Evolutionary conservation across 2,888 invertebrate genomes (phyloP), one percentile per base, ranked within the genome.

Genomic region (Plebejus anna): DNA sequence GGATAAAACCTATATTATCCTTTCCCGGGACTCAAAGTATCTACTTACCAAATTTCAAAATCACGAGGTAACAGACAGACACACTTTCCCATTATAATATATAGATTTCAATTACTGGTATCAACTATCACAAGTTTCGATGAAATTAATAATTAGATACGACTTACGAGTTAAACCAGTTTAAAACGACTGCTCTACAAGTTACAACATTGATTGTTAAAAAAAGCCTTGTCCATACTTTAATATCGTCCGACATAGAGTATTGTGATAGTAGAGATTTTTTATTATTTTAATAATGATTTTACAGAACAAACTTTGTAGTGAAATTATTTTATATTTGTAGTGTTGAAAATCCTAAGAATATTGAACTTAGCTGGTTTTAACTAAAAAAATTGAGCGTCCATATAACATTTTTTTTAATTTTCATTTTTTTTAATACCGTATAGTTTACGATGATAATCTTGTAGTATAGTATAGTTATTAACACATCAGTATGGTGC

Each of bases 201-300:
- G 22, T 22, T 22, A 22, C 47, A 11, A 47, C 47, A 42, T 42
- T 9, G 11, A 32, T 32, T 32, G 28, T 16, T 16, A 16, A 70
- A 36, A 32, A 28, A 7, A 66, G 32, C 32, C 32, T 2, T 32
- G 32, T 47, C 42, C 42, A 7, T 42, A 42, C 42, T n/a, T 16
- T 38, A 38, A 70, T 38, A n/a, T 22, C 71, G 71, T 42, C 42
- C 9, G n/a, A 71, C 71, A 42, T 38, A 42, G 38, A 71, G 66
- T 32, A 32, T 11, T 66, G 32, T 13, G 6, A 66, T 11, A 4
- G 11, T 28, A 66, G 32, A 5, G 4, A 13, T 66, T 32, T 66
- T 42, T 16, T 42, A 9, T 42, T 2, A 4, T 55, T 38, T n/a
- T n/a, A n/a, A 9, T 22, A 70, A 70, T 38, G 38, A 70, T 70